Evolutionary conservation across 2,797 vertebrate genomes (phyloP), one percentile per base, ranked within the genome.

Genomic region (Hafferia zeledoni): DNA sequence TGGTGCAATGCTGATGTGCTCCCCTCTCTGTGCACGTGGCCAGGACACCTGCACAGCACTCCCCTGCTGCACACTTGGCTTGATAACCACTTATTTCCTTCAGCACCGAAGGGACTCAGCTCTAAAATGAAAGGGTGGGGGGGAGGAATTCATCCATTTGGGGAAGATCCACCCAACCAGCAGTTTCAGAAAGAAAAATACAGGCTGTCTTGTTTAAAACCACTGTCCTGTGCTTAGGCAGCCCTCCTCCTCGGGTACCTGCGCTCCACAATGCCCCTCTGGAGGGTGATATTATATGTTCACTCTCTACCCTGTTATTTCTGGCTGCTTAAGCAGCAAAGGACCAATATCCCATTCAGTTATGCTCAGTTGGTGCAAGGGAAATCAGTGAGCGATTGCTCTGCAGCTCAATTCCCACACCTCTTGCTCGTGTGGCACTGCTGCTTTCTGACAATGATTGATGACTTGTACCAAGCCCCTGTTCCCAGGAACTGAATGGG

Each of bases 311-410:
- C 89, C 91, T 91, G 92, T 56, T 89, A 95, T 91, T 94, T 83
- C 80, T 94, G 94, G 89, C 91, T 93, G 90, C 85, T 91, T 83
- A 90, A 91, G 86, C 91, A 90, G 95, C 87, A 87, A 86, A 93
- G 87, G 55, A 79, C 59, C 82, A 82, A 89, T 47, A 87, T 78
- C 90, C 88, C 24, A 0, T 4, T 84, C 64, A 53, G 87, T 52
- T 80, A 18, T 20, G 92, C 87, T 92, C 94, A 27, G 87, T 0
- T 79, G 91, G 87, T 65, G 83, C 71, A 81, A 20, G 82, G 59
- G 87, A 17, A 31, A 79, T 33, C 92, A 22, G 85, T 1, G 56
- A 77, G 72, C 4, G 22, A 59, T 8, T 10, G 31, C 76, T 96
- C 84, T 35, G 70, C 41, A 8, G 33, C 84, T 88, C 70, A 3